Conservation (phyloP, 2,888 invertebrate species). For the Ochlodes sylvanus region DNA sequence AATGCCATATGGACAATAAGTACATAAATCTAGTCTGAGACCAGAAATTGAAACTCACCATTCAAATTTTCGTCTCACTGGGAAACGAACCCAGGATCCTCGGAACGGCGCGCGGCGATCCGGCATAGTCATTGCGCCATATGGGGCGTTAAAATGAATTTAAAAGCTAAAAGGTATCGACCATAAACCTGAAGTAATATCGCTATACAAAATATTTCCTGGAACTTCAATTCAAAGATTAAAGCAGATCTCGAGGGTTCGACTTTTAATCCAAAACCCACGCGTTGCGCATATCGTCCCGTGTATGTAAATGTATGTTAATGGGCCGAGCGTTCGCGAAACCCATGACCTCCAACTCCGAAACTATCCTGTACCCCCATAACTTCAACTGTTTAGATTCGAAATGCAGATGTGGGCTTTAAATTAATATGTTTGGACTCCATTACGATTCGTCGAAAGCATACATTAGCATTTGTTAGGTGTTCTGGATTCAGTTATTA, state of each 20-base stretch:
- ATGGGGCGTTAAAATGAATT: too few species aligned
- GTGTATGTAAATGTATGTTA: conserved; percentile 72
- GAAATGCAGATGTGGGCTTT: conserved; percentile 73
- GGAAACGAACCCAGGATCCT: too few species aligned
- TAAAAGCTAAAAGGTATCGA: too few species aligned
- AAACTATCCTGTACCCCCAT: conserved; percentile 58
- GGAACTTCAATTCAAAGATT: neutral
- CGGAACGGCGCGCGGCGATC: too few species aligned
- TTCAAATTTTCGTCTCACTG: too few species aligned
- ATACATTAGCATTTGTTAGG: conserved; percentile 37
- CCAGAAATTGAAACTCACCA: too few species aligned
- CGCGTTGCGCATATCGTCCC: conserved; percentile 36
- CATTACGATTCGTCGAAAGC: conserved; percentile 55
- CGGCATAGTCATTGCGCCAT: too few species aligned
- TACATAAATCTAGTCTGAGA: too few species aligned
- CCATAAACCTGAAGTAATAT: too few species aligned
- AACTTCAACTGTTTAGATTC: conserved; percentile 65
- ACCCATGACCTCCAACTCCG: conserved; percentile 66
- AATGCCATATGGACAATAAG: too few species aligned
- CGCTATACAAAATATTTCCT: too few species aligned
- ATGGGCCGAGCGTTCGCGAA: conserved; percentile 56
- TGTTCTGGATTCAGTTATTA: neutral
- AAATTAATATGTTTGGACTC: conserved; percentile 80
- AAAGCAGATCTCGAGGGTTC: neutral
- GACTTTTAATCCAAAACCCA: conserved; percentile 24